Evolutionary conservation across 2,888 invertebrate genomes (phyloP), one percentile per base, ranked within the genome.

Genomic region (Oligia strigilis): DNA sequence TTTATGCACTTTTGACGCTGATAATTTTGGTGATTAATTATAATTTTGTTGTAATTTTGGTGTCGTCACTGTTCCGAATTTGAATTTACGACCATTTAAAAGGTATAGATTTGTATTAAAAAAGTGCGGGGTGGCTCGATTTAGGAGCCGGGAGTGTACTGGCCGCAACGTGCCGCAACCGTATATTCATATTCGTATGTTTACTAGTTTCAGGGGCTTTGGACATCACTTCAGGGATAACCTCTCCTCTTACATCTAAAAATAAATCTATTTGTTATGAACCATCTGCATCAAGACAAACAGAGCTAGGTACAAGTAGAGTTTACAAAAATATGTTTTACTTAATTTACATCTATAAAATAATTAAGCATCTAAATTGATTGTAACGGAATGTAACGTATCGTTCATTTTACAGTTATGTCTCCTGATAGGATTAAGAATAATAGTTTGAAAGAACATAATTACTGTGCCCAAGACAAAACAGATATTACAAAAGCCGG

Each of bases 391-490:
- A 36, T 36, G 36, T 36, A 36, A 36, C 4, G 4, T 49, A 19
- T 49, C 2, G 11, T 49, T 49, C 65, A 23, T 66, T 67, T 74
- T 69, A 49, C 73, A 74, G 69, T 17, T 74, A 36, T 0, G 3
- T 6, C n/a, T 11, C 29, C 52, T 72, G 75, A 19, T 72, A 9
- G 40, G 40, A 14, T 19, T 14, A 52, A 19, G 9, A 29, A 19
- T 19, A 4, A n/a, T 75, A 19, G 19, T 52, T 52, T 52, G 29
- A 72, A 75, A 19, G 75, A 72, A 72, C 72, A 72, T 43, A 75
- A 2, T 72, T 75, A 72, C 52, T 75, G n/a, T 55, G 14, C 29
- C 43, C 19, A 14, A 52, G 40, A 52, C 17, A 72, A 52, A 43
- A 52, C 52, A 43, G 75, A 52, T 29, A 55, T 1, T 19, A 29